Evolutionary conservation across 2,888 invertebrate genomes (phyloP).

Genomic region (Megamerina dolium): DNA sequence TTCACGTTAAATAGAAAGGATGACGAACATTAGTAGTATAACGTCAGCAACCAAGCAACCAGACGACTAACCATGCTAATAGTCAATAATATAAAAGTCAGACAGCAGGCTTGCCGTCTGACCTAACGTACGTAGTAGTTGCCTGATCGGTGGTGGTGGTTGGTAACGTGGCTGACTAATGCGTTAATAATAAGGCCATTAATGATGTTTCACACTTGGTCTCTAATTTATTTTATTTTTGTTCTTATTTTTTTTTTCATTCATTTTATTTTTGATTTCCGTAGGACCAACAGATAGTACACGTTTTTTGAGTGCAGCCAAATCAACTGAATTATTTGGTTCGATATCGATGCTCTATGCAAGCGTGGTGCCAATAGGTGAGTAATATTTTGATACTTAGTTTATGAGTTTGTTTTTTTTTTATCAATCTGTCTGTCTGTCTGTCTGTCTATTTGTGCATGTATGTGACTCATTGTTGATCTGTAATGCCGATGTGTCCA

Average conservation of each 20-base stretch:
- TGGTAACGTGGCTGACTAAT: neutral
- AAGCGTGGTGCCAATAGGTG: conserved; percentile 46
- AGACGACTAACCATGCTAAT: no score
- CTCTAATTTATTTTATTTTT: conserved; percentile 21
- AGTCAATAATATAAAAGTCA: no score
- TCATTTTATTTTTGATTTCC: conserved; percentile 10
- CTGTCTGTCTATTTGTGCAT: no score
- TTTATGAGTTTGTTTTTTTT: conserved; percentile 4
- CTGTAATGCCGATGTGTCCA: neutral
- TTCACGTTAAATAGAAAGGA: no score
- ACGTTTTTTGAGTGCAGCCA: conserved; percentile 45
- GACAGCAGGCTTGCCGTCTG: no score
- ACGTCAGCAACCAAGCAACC: no score
- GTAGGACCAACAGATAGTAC: conserved; percentile 45
- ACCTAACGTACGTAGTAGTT: no score
- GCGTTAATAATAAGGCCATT: conserved; percentile 1
- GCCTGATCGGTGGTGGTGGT: neutral
- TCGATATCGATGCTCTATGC: conserved; percentile 45
- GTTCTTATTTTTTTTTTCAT: conserved; percentile 1
- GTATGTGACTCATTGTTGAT: conserved; percentile 11
- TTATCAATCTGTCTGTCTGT: no score
- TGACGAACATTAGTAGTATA: no score
- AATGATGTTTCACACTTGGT: conserved; percentile 22
- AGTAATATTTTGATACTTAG: conserved; percentile 23
- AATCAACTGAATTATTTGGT: conserved; percentile 48